Conservation (phyloP, 2,113 vertebrate species). For the Apaloderma vittatum region DNA sequence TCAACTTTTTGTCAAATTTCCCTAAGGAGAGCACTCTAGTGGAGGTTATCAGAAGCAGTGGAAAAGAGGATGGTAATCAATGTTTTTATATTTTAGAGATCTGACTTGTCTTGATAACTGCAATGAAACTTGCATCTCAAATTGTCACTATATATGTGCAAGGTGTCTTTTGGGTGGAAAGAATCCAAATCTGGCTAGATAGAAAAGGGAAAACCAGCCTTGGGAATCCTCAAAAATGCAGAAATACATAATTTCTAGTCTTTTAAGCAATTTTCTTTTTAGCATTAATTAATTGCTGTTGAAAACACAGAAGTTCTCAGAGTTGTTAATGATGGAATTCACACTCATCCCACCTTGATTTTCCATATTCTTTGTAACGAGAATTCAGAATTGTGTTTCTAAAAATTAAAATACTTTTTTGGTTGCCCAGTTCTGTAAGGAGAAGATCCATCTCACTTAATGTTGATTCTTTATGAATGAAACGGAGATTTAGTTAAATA, state of each 20-base stretch:
- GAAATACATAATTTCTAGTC: background rate
- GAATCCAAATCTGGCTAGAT: background rate
- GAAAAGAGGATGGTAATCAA: background rate
- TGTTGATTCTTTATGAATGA: background rate
- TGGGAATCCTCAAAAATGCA: background rate
- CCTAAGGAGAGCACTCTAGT: background rate
- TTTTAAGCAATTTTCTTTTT: background rate
- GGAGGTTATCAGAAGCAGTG: background rate
- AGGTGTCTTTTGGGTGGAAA: background rate
- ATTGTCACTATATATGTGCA: background rate
- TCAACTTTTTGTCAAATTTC: background rate
- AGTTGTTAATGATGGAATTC: background rate
- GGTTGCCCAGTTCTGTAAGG: background rate
- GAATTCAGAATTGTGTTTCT: background rate
- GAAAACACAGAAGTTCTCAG: background rate
- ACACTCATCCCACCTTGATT: background rate
- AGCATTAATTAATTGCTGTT: background rate
- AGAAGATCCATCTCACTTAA: background rate
- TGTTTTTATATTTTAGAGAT: background rate
- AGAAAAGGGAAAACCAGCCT: background rate
- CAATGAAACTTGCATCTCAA: background rate
- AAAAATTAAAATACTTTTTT: background rate
- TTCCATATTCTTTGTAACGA: background rate
- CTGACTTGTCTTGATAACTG: background rate
- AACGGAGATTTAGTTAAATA: background rate